phyloP scores from a whole-genome alignment of 2,113 vertebrate species.

The Gobio gobio region DNA sequence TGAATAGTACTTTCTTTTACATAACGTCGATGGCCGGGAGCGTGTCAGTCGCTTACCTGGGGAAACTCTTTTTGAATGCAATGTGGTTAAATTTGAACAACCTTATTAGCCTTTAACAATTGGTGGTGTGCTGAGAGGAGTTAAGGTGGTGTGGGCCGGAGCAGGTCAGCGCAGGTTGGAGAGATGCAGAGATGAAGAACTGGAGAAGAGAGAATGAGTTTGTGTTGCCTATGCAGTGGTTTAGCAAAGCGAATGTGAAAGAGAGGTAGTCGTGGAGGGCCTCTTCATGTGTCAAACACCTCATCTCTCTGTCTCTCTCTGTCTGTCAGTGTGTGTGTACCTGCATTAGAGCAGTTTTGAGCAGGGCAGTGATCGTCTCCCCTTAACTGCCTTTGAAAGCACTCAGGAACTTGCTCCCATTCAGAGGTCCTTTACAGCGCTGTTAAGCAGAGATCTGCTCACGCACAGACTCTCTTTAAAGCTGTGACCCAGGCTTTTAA shows the following conservation, averaged over 20 bases:
- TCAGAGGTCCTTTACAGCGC: conserved; percentile 72
- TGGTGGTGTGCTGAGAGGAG: not conserved
- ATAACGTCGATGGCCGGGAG: too few species aligned
- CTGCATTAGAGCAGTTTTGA: conserved; percentile 41
- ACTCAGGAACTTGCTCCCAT: conserved; percentile 67
- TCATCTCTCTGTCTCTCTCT: conserved; percentile 19
- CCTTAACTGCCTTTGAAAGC: conserved; percentile 69
- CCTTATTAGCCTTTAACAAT: not conserved
- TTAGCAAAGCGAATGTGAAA: conserved; percentile 1
- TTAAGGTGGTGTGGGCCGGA: not conserved
- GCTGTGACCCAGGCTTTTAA: conserved; percentile 78
- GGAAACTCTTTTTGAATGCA: not conserved
- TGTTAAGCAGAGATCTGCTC: conserved; percentile 62
- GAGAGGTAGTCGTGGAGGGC: conserved; percentile 32
- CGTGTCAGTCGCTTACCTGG: too few species aligned
- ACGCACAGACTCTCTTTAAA: conserved; percentile 70
- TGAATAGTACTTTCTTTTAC: too few species aligned
- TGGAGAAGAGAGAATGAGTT: not conserved
- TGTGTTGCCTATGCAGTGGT: not conserved
- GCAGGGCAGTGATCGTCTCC: conserved; percentile 58
- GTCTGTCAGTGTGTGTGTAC: conserved; percentile 23
- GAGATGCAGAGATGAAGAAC: conserved; percentile 40
- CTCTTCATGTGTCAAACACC: conserved; percentile 46
- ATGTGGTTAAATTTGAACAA: not conserved
- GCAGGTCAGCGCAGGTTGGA: not conserved